phyloP scores from a whole-genome alignment of 2,113 vertebrate species.

The rabbit (Oryctolagus cuniculus) region DNA sequence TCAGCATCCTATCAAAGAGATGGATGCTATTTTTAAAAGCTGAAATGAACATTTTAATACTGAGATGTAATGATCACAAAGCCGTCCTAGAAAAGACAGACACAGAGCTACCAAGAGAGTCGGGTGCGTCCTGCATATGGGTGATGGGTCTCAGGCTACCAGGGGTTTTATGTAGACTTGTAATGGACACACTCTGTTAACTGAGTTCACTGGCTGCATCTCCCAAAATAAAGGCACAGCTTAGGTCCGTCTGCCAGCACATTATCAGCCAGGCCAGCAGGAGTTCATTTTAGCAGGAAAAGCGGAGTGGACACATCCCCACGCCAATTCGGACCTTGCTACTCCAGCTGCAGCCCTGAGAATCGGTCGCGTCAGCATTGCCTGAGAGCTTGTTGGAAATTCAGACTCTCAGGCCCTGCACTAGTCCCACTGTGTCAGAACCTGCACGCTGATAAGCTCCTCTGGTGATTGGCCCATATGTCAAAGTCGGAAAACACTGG shows the following conservation, averaged over 20 bases:
- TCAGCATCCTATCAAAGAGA: conserved; percentile 20
- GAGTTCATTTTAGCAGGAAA: not conserved
- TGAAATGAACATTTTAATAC: not conserved
- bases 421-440: not conserved
- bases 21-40: not conserved
- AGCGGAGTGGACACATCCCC: no score
- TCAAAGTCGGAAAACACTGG: not conserved
- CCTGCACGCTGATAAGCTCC: not conserved
- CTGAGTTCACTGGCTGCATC: not conserved
- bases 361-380: not conserved
- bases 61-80: not conserved
- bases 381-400: not conserved
- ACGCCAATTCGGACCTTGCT: not conserved
- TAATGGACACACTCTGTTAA: not conserved
- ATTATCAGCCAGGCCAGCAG: not conserved
- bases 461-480: fast-evolving
- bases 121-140: not conserved
- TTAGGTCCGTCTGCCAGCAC: not conserved
- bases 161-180: not conserved
- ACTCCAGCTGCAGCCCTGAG: not conserved
- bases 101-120: not conserved
- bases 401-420: not conserved
- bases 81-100: not conserved
- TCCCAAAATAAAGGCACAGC: not conserved
- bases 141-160: not conserved